phyloP scores from a whole-genome alignment of 1,140 invertebrate genomes.

The Linepithema humile region DNA sequence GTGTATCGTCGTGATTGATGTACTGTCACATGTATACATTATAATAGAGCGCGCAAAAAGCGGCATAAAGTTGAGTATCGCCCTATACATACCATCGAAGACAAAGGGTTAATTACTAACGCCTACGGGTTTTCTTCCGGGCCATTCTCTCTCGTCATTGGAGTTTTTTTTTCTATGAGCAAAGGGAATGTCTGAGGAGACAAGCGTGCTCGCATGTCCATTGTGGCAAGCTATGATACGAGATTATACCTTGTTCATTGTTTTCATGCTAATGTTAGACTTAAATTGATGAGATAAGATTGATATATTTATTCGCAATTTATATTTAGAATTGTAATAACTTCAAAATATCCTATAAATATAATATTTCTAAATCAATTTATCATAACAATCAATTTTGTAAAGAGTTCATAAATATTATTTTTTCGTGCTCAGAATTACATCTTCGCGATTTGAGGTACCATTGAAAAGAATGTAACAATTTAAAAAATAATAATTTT shows the following conservation, averaged over 20 bases:
- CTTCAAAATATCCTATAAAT: background rate
- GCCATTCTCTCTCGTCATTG: background rate
- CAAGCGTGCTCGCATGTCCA: conserved; percentile 3
- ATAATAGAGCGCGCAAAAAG: conserved; percentile 36
- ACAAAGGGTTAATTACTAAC: conserved; percentile 52
- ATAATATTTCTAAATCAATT: too few relatives aligned
- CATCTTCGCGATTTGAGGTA: background rate
- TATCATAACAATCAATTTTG: background rate
- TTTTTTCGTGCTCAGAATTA: too few relatives aligned
- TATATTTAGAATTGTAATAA: background rate
- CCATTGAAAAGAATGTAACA: background rate
- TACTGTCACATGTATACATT: background rate
- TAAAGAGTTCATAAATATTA: background rate
- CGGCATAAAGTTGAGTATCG: background rate
- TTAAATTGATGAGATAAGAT: background rate
- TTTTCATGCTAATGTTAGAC: conserved; percentile 18
- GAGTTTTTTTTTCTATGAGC: background rate
- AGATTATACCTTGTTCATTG: conserved; percentile 11
- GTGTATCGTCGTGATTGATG: conserved; percentile 37
- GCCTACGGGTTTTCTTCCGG: conserved; percentile 23
- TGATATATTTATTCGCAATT: conserved; percentile 9
- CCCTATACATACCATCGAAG: conserved; percentile 1
- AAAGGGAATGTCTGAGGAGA: conserved; percentile 24
- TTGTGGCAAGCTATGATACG: background rate
- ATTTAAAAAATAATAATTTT: background rate